phyloP scores from a whole-genome alignment of 1,140 invertebrate species.

The Dysdera silvatica region DNA sequence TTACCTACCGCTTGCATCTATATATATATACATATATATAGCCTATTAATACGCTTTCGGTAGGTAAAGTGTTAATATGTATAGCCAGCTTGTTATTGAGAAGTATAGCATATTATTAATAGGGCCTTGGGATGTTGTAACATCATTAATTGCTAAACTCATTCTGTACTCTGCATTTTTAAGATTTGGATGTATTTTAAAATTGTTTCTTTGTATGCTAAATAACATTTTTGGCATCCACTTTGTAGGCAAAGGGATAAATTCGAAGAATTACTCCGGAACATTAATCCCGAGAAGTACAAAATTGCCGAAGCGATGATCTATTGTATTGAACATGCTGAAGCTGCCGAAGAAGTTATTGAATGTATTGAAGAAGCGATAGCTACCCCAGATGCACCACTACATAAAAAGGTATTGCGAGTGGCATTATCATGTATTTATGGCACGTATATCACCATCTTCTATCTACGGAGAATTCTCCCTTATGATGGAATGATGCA shows the following conservation, averaged over 20 bases:
- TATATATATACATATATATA: too few relatives aligned
- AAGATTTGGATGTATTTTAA: too few relatives aligned
- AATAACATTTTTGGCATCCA: not conserved
- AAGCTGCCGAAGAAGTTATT: conserved; percentile 91
- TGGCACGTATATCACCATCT: too few relatives aligned
- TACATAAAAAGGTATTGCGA: conserved; percentile 76
- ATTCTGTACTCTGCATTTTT: not conserved
- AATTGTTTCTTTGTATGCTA: not conserved
- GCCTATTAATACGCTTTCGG: too few relatives aligned
- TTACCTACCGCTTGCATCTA: too few relatives aligned
- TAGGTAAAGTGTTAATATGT: too few relatives aligned
- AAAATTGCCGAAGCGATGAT: conserved; percentile 93
- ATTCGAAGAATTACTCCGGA: conserved; percentile 81
- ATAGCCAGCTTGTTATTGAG: too few relatives aligned
- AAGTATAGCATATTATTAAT: not conserved
- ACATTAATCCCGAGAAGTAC: conserved; percentile 72
- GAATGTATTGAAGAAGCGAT: conserved; percentile 81
- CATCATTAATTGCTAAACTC: not conserved
- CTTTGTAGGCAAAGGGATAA: conserved; percentile 65
- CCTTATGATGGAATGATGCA: too few relatives aligned
- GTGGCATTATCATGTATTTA: too few relatives aligned
- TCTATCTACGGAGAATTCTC: too few relatives aligned
- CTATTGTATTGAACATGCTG: conserved; percentile 96
- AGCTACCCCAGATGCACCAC: conserved; percentile 65
- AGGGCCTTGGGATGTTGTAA: too few relatives aligned